A percentile compares a stretch with the other conserved stretches of the same genome.
These are phyloP conservation scores for Galaxea fascicularis DNA, from an alignment of 92 coral and sea anemone species.

Conservation along the genomic window DNA sequence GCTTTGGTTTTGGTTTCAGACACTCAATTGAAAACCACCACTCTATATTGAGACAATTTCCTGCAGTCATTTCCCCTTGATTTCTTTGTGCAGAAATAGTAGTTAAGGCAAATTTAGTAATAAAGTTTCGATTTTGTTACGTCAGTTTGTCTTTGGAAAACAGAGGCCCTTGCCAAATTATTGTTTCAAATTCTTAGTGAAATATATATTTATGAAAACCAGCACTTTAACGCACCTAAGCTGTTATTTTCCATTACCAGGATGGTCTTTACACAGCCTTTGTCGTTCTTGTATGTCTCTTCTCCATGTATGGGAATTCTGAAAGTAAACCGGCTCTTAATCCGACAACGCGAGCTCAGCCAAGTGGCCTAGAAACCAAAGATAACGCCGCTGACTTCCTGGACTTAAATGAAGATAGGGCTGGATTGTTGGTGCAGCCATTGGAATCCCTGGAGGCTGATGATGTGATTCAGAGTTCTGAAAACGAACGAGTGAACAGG, in stretches of 20 bases:
- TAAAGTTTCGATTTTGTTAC: too few relatives aligned
- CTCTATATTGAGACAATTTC: too few relatives aligned
- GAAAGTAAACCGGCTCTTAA: slow-evolving; percentile 27
- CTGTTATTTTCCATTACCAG: slow-evolving; percentile 6
- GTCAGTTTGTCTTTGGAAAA: too few relatives aligned
- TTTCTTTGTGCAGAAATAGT: too few relatives aligned
- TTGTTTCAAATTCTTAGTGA: background rate
- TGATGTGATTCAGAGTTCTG: background rate
- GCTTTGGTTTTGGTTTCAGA: too few relatives aligned
- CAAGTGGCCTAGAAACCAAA: background rate
- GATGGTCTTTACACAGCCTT: slow-evolving; percentile 4
- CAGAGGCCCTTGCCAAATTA: background rate
- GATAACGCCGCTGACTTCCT: background rate
- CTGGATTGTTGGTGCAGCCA: background rate
- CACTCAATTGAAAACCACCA: too few relatives aligned
- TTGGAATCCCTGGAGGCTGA: background rate
- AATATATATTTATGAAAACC: background rate
- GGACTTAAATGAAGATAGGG: background rate
- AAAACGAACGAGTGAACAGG: background rate
- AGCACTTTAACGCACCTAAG: background rate
- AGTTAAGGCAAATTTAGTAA: too few relatives aligned
- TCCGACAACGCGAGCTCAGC: background rate
- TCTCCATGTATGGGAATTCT: slow-evolving; percentile 8
- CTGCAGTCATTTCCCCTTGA: too few relatives aligned
- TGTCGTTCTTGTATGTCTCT: slow-evolving; percentile 11